Evolutionary conservation across 2,888 invertebrate genomes (phyloP), one percentile per base, ranked within the genome.

Genomic region (Meteorus colon): DNA sequence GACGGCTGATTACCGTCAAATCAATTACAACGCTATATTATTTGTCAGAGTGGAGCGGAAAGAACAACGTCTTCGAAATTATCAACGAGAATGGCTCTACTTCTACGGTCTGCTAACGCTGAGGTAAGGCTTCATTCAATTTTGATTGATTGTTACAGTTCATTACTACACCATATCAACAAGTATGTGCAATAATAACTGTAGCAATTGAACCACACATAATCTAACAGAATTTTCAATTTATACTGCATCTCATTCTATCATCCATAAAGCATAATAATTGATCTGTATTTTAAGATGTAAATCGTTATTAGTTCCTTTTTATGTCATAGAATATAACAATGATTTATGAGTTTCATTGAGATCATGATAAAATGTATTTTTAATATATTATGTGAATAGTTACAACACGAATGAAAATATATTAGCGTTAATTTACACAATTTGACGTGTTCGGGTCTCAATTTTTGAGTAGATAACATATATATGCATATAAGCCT

Each of bases 21-120:
- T 62, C 41, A 71, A 71, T 37, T 70, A 71, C 27, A 27, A 27
- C 8, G 71, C 24, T 10, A 16, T 37, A 63, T 63, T 66, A 73
- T 37, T 74, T 63, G 51, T 62, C 41, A 45, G 29, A n/a, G 51
- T 19, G 51, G 37, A 48, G 68, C 24, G 5, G 16, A 37, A 34
- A 31, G 63, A 62, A 51, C 16, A 37, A 48, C 31, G 48, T 59
- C 37, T 55, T 29, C 27, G 48, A 51, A 51, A 63, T 37, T 34
- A 19, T 37, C 72, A 31, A 55, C 75, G 66, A 80, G 66, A 77
- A 86, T 86, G 86, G 83, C 84, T 76, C 79, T 84, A 45, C 82
- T 86, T 71, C 79, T 73, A 72, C 85, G 80, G 81, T 80, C 83
- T 6, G 80, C 77, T n/a, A 83, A 76, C 74, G 77, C 66, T 73